A percentile compares a stretch with the other conserved stretches of the same genome.
These are phyloP conservation scores for Ahaetulla prasina DNA, from an alignment of 2,113 vertebrate species.

Conservation along the genomic window DNA sequence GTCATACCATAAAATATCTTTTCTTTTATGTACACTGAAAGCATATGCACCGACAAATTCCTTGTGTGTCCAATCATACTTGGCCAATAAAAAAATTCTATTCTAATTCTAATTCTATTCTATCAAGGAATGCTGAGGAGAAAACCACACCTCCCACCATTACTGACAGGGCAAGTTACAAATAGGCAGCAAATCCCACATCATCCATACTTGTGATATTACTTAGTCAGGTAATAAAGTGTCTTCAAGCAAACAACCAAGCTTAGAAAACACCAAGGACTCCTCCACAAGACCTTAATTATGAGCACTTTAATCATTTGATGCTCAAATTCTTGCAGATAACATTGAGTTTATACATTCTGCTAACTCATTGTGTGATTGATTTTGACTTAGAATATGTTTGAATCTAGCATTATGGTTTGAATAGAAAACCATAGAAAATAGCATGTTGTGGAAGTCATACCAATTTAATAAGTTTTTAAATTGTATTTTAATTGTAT, in stretches of 20 bases:
- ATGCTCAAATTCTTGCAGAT: neutral
- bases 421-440: neutral
- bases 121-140: neutral
- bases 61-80: no score
- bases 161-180: neutral
- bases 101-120: no score
- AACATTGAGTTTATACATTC: neutral
- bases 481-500: no score
- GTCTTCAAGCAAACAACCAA: neutral
- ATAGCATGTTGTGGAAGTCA: neutral
- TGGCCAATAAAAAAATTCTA: no score
- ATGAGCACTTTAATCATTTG: neutral
- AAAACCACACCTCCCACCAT: neutral
- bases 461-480: no score
- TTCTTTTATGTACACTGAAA: no score
- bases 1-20: no score
- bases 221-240: neutral
- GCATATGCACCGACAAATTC: no score
- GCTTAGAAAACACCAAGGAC: neutral
- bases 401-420: neutral
- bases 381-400: neutral
- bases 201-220: neutral
- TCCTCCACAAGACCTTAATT: neutral
- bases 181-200: neutral
- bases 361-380: neutral